A percentile compares a stretch with the other conserved stretches of the same genome.
These are phyloP conservation scores for Meteorus colon DNA, from an alignment of 2,888 invertebrate species.

Conservation along the genomic window DNA sequence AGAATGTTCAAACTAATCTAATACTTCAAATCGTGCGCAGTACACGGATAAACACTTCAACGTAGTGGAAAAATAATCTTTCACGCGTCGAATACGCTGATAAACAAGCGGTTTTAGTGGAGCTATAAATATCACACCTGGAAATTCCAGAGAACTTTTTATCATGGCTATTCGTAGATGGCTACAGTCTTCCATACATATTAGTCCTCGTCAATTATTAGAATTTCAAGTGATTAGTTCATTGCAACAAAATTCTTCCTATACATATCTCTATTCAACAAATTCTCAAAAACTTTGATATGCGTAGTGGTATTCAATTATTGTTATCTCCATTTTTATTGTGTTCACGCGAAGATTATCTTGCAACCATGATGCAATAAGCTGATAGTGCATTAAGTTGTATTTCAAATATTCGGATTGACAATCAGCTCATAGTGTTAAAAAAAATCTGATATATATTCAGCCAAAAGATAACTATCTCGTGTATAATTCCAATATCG, in stretches of 20 bases:
- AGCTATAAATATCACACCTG: slow-evolving; percentile 20
- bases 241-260: neutral
- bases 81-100: slow-evolving; percentile 7
- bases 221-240: neutral
- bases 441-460: neutral
- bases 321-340: neutral
- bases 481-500: neutral
- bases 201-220: neutral
- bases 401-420: no score
- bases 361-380: slow-evolving; percentile 3
- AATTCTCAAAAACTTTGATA: neutral
- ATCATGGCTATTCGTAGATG: neutral
- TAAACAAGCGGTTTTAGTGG: neutral
- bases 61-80: neutral
- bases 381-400: neutral
- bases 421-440: no score
- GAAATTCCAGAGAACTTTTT: neutral
- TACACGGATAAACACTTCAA: neutral
- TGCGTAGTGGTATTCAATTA: neutral
- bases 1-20: neutral
- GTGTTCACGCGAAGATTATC: neutral
- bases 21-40: neutral
- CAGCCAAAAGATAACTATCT: neutral
- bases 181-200: neutral
- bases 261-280: neutral